Conservation (phyloP, 2,888 invertebrate genomes). For the Pollenia angustigena region DNA sequence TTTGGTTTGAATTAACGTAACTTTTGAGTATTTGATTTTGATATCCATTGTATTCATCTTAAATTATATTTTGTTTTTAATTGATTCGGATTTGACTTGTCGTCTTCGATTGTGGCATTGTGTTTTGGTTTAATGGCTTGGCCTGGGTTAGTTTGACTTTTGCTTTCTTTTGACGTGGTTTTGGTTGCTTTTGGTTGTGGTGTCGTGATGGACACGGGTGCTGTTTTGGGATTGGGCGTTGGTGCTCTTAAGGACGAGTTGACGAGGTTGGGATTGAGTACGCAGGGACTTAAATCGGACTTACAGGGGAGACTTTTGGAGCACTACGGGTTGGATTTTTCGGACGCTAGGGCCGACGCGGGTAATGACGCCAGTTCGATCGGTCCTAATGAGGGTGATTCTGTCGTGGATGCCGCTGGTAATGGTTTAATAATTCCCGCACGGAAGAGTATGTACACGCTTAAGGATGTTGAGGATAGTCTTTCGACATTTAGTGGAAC, state of each 20-base stretch:
- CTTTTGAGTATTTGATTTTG: too few relatives aligned
- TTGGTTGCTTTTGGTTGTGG: too few relatives aligned
- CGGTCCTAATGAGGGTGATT: neutral
- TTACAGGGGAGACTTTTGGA: neutral
- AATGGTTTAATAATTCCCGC: neutral
- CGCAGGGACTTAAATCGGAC: neutral
- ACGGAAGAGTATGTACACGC: slow-evolving; percentile 21
- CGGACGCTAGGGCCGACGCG: neutral
- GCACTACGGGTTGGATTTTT: neutral
- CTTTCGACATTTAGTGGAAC: slow-evolving; percentile 19
- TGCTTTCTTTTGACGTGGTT: too few relatives aligned
- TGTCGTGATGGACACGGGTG: neutral
- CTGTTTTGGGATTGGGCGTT: neutral
- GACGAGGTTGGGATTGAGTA: neutral
- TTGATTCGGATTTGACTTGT: too few relatives aligned
- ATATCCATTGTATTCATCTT: too few relatives aligned
- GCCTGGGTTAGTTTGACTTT: too few relatives aligned
- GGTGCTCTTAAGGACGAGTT: neutral
- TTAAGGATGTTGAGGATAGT: slow-evolving; percentile 43
- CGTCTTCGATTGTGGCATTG: too few relatives aligned
- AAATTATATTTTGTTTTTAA: too few relatives aligned
- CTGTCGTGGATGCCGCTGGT: neutral
- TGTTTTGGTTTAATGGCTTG: too few relatives aligned
- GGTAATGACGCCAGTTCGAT: neutral
- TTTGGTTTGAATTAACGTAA: too few relatives aligned